Conservation (phyloP, 2,113 vertebrate genomes). For the Amazona guildingii region DNA sequence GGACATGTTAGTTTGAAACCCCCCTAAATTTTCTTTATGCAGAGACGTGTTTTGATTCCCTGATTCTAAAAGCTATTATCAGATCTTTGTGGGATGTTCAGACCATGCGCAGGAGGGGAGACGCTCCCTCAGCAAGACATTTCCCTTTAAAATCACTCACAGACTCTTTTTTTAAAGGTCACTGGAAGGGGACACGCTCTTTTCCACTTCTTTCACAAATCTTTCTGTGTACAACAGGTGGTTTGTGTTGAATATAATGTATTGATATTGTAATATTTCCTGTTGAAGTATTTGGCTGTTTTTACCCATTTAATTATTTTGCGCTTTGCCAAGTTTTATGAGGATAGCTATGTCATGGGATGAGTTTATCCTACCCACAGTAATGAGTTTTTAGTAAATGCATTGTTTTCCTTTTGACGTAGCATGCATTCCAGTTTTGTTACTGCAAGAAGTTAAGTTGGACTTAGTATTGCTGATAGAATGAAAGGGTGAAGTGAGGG, state of each 20-base stretch:
- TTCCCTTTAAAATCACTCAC: not conserved
- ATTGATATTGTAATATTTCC: not conserved
- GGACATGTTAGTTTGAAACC: not conserved
- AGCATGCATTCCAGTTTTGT: not conserved
- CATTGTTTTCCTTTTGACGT: conserved; percentile 2
- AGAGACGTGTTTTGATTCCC: not conserved
- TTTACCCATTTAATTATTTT: not conserved
- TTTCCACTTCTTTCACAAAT: not conserved
- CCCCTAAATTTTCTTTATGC: not conserved
- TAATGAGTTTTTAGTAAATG: not conserved
- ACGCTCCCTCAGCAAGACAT: not conserved
- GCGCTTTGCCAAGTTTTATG: not conserved
- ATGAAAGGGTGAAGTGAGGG: not conserved
- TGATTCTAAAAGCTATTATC: not conserved
- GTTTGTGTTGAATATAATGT: not conserved
- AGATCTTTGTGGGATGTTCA: not conserved
- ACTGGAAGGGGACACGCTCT: accelerated
- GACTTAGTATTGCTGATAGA: not conserved
- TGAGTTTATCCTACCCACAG: not conserved
- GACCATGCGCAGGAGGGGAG: not conserved
- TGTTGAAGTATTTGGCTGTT: not conserved
- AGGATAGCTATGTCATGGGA: accelerated
- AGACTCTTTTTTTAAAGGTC: not conserved
- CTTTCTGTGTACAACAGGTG: not conserved
- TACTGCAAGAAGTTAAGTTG: not conserved